Conservation (phyloP, 2,113 vertebrate genomes). For the Strix uralensis region DNA sequence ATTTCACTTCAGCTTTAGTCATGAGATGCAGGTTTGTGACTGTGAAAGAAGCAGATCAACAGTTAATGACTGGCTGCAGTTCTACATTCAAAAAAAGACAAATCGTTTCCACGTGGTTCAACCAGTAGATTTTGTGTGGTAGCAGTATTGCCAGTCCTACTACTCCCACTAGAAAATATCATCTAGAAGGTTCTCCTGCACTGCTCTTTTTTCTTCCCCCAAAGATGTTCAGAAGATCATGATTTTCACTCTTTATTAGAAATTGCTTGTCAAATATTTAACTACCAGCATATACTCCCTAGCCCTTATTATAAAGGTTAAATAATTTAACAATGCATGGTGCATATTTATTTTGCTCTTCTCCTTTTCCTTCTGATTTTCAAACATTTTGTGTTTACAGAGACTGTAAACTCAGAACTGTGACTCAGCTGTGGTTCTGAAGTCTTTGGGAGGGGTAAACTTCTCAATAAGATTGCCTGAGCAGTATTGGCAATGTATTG, state of each 20-base stretch:
- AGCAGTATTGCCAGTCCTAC: neutral
- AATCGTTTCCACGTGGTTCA: neutral
- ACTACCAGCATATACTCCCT: neutral
- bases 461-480: neutral
- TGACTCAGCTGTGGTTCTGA: neutral
- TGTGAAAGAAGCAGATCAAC: neutral
- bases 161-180: neutral
- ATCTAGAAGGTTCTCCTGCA: neutral
- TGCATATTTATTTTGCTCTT: neutral
- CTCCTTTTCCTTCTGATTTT: neutral
- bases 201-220: neutral
- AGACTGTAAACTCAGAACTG: neutral
- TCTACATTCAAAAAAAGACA: neutral
- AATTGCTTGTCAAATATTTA: neutral
- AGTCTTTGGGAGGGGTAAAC: neutral
- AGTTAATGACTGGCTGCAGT: neutral
- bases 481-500: neutral
- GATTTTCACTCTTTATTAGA: neutral
- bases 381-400: neutral
- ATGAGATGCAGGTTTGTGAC: neutral
- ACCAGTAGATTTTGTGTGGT: neutral
- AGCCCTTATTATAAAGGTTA: neutral
- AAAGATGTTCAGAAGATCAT: neutral
- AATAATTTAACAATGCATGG: neutral
- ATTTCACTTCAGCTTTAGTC: neutral